phyloP scores from a whole-genome alignment of 2,113 vertebrate species.

The Elephantulus edwardii region DNA sequence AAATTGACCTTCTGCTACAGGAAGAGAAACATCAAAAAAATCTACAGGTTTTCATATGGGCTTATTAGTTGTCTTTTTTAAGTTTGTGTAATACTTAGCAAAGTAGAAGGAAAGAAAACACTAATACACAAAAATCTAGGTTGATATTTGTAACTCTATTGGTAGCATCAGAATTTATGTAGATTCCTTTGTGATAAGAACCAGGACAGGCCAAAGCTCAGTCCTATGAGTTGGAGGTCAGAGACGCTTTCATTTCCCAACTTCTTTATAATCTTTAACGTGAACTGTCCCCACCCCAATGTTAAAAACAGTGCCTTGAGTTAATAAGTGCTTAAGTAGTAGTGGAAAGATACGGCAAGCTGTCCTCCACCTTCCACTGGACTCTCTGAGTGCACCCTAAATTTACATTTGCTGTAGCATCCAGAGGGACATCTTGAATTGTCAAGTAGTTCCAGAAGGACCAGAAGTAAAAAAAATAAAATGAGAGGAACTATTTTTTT shows the following conservation, averaged over 20 bases:
- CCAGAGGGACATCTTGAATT: not conserved
- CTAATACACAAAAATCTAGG: not conserved
- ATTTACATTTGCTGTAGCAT: not conserved
- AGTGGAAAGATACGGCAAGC: not conserved
- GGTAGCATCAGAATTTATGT: not conserved
- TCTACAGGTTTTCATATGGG: slow-evolving; percentile 71
- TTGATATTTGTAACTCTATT: not conserved
- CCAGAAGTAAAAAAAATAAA: not conserved
- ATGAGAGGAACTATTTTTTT: not conserved
- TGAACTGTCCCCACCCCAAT: not conserved
- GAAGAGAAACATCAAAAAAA: slow-evolving; percentile 67
- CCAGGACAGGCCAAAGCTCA: not conserved
- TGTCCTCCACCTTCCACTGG: not conserved
- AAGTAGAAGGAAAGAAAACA: not conserved
- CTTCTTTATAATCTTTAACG: not conserved
- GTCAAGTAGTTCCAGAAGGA: not conserved
- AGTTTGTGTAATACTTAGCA: not conserved
- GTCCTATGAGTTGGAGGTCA: not conserved
- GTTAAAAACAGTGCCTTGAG: not conserved
- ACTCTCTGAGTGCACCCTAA: not conserved
- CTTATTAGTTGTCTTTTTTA: slow-evolving; percentile 31
- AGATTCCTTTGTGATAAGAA: not conserved
- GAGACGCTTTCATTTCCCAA: not conserved
- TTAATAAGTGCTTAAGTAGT: not conserved
- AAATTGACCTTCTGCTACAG: slow-evolving; percentile 66